Evolutionary conservation across 1,140 invertebrate genomes (phyloP).

Genomic region (Ips nitidus): DNA sequence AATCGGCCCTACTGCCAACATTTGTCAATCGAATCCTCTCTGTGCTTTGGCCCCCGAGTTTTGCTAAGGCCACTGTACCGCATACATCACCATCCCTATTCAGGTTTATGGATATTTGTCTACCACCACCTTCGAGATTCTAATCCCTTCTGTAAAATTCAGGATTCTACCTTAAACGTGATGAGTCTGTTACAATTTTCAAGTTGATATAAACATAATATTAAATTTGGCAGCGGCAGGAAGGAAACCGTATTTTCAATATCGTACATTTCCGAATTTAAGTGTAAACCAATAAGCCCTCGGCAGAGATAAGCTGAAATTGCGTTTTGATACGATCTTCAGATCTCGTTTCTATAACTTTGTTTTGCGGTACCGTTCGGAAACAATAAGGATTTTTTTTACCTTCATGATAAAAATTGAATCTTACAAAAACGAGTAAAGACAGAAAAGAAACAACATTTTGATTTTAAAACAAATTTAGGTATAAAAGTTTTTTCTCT

Average conservation of each 20-base stretch:
- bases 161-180: too few relatives aligned
- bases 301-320: slow-evolving; percentile 7
- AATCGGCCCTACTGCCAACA: slow-evolving; percentile 12
- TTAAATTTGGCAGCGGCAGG: neutral
- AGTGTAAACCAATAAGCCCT: slow-evolving; percentile 4
- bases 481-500: too few relatives aligned
- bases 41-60: neutral
- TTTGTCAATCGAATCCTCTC: slow-evolving; percentile 18
- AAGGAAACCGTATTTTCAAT: slow-evolving; percentile 7
- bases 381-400: neutral
- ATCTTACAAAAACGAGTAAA: too few relatives aligned
- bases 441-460: too few relatives aligned
- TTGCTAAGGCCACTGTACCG: neutral
- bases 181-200: too few relatives aligned
- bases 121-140: too few relatives aligned
- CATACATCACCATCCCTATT: too few relatives aligned
- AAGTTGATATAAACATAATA: too few relatives aligned
- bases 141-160: too few relatives aligned
- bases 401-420: too few relatives aligned
- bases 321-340: slow-evolving; percentile 10
- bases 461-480: too few relatives aligned
- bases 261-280: slow-evolving; percentile 1
- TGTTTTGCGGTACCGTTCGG: neutral
- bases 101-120: too few relatives aligned
- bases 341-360: slow-evolving; percentile 1